Conservation (phyloP, 2,888 invertebrate species). For the Magallana nippona region DNA sequence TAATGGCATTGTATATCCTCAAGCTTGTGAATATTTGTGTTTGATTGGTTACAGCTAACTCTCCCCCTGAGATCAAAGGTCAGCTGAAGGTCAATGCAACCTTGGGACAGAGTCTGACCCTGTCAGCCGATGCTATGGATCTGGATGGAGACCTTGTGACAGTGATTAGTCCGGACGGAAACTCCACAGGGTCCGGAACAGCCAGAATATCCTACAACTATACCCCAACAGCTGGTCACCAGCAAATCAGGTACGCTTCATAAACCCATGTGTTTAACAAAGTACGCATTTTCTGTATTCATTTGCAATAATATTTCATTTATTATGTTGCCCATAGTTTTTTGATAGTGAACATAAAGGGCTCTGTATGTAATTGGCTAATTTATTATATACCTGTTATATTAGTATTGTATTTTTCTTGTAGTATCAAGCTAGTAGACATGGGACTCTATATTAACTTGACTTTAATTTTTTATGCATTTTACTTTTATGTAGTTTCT, state of each 20-base stretch:
- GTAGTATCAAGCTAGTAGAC: no score
- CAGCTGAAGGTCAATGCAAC: constrained; percentile 38
- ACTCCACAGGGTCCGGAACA: not conserved
- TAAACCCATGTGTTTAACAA: not conserved
- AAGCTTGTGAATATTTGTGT: not conserved
- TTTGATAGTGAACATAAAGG: no score
- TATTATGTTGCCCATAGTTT: no score
- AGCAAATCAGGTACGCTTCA: constrained; percentile 11
- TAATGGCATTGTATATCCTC: not conserved
- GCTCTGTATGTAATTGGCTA: no score
- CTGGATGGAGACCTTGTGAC: constrained; percentile 40
- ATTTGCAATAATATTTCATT: no score
- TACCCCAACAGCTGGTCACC: not conserved
- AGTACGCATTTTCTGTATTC: no score
- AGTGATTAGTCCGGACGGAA: not conserved
- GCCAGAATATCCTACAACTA: not conserved
- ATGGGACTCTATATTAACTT: no score
- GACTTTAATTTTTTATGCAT: not conserved
- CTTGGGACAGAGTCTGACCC: constrained; percentile 4
- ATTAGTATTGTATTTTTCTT: no score
- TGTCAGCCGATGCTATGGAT: constrained; percentile 44
- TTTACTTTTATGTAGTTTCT: constrained; percentile 33
- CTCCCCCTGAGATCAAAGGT: not conserved
- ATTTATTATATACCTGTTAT: no score
- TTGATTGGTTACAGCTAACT: not conserved